Conservation (phyloP, 2,113 vertebrate genomes). For the Psilopsiagon aymara region DNA sequence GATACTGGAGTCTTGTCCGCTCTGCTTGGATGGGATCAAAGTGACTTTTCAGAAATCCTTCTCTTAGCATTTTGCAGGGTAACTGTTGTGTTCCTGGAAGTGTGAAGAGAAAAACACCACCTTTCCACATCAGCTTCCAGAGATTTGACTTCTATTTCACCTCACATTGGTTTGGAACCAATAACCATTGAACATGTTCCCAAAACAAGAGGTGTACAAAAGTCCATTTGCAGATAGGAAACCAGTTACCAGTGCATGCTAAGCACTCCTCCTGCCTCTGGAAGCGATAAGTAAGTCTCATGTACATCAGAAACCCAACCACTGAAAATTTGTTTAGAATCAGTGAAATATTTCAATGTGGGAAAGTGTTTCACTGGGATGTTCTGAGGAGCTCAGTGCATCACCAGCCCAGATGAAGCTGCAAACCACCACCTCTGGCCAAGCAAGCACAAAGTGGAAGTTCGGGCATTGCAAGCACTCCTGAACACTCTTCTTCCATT, state of each 20-base stretch:
- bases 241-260: not conserved
- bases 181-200: not conserved
- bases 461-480: not conserved
- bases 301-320: not conserved
- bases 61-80: not conserved
- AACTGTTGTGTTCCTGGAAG: not conserved
- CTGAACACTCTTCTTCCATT: not conserved
- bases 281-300: not conserved
- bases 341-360: not conserved
- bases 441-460: not conserved
- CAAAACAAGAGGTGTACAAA: not conserved
- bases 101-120: not conserved
- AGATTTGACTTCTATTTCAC: not conserved
- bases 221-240: not conserved
- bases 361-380: constrained; percentile 13
- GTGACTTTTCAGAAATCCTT: not conserved
- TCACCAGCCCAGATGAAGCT: not conserved
- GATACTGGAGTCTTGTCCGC: not conserved
- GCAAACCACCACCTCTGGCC: not conserved
- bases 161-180: not conserved
- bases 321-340: not conserved
- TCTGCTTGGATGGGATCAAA: not conserved
- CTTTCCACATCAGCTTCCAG: not conserved
- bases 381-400: constrained; percentile 3
- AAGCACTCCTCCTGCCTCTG: not conserved